Percentiles rank a stretch among this genome's conserved stretches.
Evolutionary conservation across 1,140 invertebrate species (phyloP).

Genomic region (Ips nitidus): DNA sequence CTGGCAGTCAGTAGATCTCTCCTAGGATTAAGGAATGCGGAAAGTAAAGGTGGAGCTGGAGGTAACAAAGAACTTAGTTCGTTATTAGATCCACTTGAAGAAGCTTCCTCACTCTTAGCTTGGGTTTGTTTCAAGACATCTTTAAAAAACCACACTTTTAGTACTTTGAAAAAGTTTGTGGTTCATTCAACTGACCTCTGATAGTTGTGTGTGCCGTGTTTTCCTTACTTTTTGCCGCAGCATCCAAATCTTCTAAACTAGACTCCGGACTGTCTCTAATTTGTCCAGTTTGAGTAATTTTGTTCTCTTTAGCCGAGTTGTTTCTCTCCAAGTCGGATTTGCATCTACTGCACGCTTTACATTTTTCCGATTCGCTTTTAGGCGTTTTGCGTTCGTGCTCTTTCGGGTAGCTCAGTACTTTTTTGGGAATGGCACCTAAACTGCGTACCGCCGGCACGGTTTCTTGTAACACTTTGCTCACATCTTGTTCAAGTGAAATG

Average conservation of each 20-base stretch:
- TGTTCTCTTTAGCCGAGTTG: slow-evolving; percentile 48
- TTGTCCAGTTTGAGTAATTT: slow-evolving; percentile 45
- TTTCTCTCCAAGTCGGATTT: slow-evolving; percentile 30
- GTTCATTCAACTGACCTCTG: not conserved
- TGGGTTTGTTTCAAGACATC: slow-evolving; percentile 21
- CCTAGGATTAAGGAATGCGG: slow-evolving; percentile 63
- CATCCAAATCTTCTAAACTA: slow-evolving; percentile 49
- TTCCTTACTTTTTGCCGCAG: slow-evolving; percentile 24
- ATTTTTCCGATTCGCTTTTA: slow-evolving; percentile 50
- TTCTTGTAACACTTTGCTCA: slow-evolving; percentile 51
- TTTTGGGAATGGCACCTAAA: slow-evolving; percentile 75
- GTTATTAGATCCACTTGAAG: slow-evolving; percentile 64
- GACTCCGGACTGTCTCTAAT: slow-evolving; percentile 40
- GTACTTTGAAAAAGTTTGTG: not conserved
- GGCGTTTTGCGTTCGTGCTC: slow-evolving; percentile 39
- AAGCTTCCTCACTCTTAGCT: slow-evolving; percentile 45
- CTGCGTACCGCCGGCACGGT: slow-evolving; percentile 51
- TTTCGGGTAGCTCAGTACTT: slow-evolving; percentile 49
- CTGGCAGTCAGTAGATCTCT: slow-evolving; percentile 55
- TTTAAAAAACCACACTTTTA: not conserved
- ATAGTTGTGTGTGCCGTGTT: slow-evolving; percentile 26
- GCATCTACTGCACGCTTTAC: slow-evolving; percentile 41
- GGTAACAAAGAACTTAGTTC: slow-evolving; percentile 62
- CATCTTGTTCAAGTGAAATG: slow-evolving; percentile 59
- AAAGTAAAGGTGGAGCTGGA: slow-evolving; percentile 61